Conservation (phyloP, 1,140 invertebrate species). For the Lanistes nyassanus region DNA sequence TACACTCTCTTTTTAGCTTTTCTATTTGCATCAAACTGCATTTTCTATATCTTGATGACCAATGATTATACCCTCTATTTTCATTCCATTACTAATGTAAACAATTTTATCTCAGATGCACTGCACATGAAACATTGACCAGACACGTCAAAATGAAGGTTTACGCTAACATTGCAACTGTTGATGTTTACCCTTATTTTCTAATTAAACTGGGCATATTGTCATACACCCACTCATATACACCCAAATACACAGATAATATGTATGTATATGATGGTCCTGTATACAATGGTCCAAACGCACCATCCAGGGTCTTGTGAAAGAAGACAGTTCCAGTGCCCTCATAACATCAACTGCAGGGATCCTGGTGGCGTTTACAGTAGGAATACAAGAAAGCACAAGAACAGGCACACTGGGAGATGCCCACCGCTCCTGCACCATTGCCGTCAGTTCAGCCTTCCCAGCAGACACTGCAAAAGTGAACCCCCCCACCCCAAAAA, state of each 20-base stretch:
- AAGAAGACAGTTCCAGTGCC: constrained; percentile 39
- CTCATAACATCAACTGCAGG: constrained; percentile 51
- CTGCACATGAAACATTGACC: not conserved
- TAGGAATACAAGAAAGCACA: constrained; percentile 50
- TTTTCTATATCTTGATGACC: not conserved
- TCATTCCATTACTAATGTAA: not conserved
- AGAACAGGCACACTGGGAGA: constrained; percentile 56
- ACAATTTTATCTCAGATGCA: not conserved
- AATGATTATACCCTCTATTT: not conserved
- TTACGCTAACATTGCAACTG: no score
- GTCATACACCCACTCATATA: not conserved
- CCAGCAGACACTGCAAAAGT: constrained; percentile 9
- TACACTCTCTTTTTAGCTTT: not conserved
- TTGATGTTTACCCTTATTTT: not conserved
- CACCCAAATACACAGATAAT: not conserved
- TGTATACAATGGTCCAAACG: not conserved
- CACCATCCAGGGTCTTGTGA: constrained; percentile 60
- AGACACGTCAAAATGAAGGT: no score
- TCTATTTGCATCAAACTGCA: not conserved
- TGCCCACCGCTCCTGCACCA: constrained; percentile 42
- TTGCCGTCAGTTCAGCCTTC: not conserved
- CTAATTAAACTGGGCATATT: no score
- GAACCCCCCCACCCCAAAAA: not conserved
- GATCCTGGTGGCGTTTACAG: constrained; percentile 31
- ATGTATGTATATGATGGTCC: not conserved